phyloP scores from a whole-genome alignment of 2,797 vertebrate species.

The Leontopithecus rosalia region DNA sequence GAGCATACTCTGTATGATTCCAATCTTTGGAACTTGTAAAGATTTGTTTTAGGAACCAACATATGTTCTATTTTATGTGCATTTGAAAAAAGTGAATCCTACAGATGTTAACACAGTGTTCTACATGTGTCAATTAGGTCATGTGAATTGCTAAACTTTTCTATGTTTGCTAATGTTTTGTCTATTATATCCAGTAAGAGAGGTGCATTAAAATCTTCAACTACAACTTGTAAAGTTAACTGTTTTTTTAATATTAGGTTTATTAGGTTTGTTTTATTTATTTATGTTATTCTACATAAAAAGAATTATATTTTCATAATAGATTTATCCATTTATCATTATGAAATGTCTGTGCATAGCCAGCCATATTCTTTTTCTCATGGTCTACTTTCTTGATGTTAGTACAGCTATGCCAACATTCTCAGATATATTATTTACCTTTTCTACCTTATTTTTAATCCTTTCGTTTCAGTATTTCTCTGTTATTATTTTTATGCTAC shows the following conservation, averaged over 20 bases:
- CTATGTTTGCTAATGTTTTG: neutral
- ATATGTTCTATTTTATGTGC: neutral
- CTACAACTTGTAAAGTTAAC: neutral
- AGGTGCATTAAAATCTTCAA: neutral
- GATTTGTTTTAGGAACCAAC: neutral
- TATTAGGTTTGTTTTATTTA: neutral
- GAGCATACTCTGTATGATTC: neutral
- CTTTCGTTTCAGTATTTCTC: neutral
- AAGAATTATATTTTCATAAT: neutral
- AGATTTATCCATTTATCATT: neutral
- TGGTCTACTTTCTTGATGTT: neutral
- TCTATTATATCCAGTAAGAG: neutral
- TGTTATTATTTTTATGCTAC: neutral
- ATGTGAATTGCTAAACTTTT: neutral
- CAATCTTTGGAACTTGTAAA: neutral
- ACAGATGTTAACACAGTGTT: neutral
- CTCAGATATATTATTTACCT: neutral
- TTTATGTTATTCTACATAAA: neutral
- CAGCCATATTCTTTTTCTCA: neutral
- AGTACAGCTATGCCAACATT: neutral
- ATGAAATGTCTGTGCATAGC: neutral
- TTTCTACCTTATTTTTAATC: neutral
- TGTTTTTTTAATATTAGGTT: neutral
- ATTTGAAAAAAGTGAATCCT: neutral
- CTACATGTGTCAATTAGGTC: neutral